Percentiles rank a stretch among this genome's conserved stretches.
Evolutionary conservation across 2,888 invertebrate genomes (phyloP).

Genomic region (Philereme vetulata): DNA sequence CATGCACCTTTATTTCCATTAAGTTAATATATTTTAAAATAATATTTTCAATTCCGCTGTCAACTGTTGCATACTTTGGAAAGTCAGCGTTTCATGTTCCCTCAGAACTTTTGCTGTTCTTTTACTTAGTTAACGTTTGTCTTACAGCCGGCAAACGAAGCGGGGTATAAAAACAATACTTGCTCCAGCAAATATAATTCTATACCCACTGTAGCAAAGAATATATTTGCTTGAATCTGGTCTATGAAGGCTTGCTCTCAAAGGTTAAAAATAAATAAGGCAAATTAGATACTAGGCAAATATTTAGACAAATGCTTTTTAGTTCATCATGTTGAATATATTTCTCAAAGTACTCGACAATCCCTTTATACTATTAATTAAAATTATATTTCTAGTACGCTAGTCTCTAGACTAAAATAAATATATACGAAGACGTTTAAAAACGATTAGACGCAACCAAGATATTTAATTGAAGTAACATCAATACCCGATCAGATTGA

Average conservation of each 20-base stretch:
- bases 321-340: too few species aligned
- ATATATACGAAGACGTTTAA: too few species aligned
- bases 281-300: not conserved
- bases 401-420: too few species aligned
- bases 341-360: not conserved
- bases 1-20: too few species aligned
- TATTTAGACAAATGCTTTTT: not conserved
- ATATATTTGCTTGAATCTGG: not conserved
- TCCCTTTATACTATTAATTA: conserved; percentile 6
- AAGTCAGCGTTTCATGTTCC: conserved; percentile 24
- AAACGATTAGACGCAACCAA: conserved; percentile 3
- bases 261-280: conserved; percentile 5
- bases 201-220: not conserved
- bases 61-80: conserved; percentile 28
- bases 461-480: conserved; percentile 25
- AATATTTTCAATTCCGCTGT: conserved; percentile 37
- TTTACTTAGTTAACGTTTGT: conserved; percentile 26
- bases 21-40: too few species aligned
- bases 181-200: not conserved
- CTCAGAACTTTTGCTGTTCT: conserved; percentile 16
- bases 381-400: not conserved
- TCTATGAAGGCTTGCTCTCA: not conserved
- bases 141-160: conserved; percentile 17
- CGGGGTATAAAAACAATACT: conserved; percentile 14
- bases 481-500: conserved; percentile 20